Evolutionary conservation across 1,140 invertebrate genomes (phyloP), one percentile per base, ranked within the genome.

Genomic region (Drosophila hydei): DNA sequence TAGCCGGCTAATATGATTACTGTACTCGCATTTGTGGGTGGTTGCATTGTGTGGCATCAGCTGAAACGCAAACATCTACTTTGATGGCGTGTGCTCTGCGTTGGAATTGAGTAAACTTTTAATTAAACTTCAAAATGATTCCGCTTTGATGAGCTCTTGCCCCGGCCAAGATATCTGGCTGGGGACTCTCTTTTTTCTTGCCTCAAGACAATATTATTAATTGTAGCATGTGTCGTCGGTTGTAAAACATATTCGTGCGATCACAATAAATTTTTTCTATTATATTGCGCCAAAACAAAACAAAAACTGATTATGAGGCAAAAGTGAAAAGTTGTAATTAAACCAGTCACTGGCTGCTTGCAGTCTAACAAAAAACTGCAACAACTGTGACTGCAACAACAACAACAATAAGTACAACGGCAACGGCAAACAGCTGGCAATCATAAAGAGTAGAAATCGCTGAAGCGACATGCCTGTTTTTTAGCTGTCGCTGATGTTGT

Each of bases 281-380:
- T 40, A 23, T 60, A 51, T 51, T 62, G 63, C 60, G 62, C 36
- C 25, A 55, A 68, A 67, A 62, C 47, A 40, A 77, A 77, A 80
- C 77, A 75, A 77, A 87, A 87, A 75, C 81, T 75, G 62, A 87
- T 87, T 87, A 87, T 88, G 83, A 87, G 74, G 83, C 84, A 87
- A 87, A 87, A 88, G 83, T 87, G 83, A 87, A 87, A 87, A 83
- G 83, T 76, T 88, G 83, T 75, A 87, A 87, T 87, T 87, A 87
- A 87, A 88, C 83, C 83, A 88, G 83, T 87, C 83, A 88, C 75
- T 87, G 81, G 61, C 55, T 85, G 81, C 50, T 56, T 70, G 70
- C 76, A 76, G 48, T 58, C n/a, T 33, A 19, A 33, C 56, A 64
- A 68, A 74, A 79, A 74, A 85, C 50, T 67, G 52, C 59, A 81